Evolutionary conservation across 2,113 vertebrate species (phyloP), one percentile per base, ranked within the genome.

Genomic region (Arvicanthis niloticus): DNA sequence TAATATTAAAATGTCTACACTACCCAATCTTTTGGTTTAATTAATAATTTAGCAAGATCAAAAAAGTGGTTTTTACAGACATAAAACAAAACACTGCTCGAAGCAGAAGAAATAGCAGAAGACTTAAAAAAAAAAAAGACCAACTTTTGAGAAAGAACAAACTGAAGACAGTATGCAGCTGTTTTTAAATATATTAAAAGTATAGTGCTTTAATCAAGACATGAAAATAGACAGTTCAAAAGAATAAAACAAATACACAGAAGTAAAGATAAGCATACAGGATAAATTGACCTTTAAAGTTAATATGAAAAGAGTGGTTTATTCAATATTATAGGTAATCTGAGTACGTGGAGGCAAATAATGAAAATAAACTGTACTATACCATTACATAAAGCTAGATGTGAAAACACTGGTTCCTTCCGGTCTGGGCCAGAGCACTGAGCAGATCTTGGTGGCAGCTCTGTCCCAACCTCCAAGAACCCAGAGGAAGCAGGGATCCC

Each of bases 51-150:
- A 31, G 17, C 48, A 89, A 89, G 42, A 75, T 60, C 19, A 31
- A 3, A 29, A 76, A 15, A 16, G 9, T 34, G 17, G 15, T 56
- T n/a, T 56, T 56, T 34, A 56, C 26, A 42, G 53, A 58, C 42
- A 4, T 19, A 75, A 56, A 76, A 22, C 31, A 62, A 48, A 22
- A 48, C 24, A 31, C 29, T 75, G 11, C 53, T 76, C 6, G 3
- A 75, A 76, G 34, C 5, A 76, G 26, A 76, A 40, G 5, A 11
- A 29, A 88, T 29, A 73, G 40, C 2, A 56, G n/a, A 56, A 88
- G 2, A 10, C 7, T 10, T 24, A 6, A 51, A 11, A n/a, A n/a
- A n/a, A n/a, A n/a, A n/a, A n/a, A 5, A 16, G 4, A 88, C 6
- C 1, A 53, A 53, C 51, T 56, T 80, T 58, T n/a, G 42, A 88